These are phyloP conservation scores for Schizothorax lantsangensis DNA, from an alignment of 2,797 vertebrate genomes.

Conservation along the genomic window DNA sequence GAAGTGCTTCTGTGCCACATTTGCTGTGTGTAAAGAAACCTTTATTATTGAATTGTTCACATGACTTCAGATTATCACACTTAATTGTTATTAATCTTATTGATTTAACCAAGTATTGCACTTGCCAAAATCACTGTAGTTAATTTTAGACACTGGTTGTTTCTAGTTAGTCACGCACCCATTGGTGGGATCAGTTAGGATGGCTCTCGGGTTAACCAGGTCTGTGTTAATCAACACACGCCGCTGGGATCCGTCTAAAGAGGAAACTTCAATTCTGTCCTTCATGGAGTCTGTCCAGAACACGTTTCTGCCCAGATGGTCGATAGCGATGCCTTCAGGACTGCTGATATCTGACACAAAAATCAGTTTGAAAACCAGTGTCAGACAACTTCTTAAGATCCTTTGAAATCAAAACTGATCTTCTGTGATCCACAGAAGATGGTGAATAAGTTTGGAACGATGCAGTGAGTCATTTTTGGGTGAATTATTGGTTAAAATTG, in stretches of 20 bases:
- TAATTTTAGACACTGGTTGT: background rate
- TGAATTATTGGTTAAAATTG: background rate
- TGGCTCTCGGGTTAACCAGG: slow-evolving; percentile 91
- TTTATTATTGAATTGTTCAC: background rate
- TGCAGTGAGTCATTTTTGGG: background rate
- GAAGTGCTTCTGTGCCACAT: background rate
- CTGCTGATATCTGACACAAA: slow-evolving; percentile 83
- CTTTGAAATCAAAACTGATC: background rate
- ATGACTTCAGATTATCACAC: background rate
- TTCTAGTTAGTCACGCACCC: slow-evolving; percentile 76
- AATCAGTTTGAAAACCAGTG: background rate
- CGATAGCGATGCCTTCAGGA: slow-evolving; percentile 91
- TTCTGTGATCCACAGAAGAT: background rate
- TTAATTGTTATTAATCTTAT: background rate
- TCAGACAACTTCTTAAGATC: background rate
- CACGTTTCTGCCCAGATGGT: slow-evolving; percentile 89
- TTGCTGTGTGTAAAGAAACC: background rate
- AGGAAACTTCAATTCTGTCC: slow-evolving; percentile 90
- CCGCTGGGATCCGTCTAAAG: slow-evolving; percentile 86
- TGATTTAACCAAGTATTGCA: background rate
- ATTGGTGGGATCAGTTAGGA: slow-evolving; percentile 81
- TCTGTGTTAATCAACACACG: slow-evolving; percentile 85
- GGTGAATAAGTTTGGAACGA: background rate
- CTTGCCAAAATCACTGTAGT: background rate
- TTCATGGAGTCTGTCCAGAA: slow-evolving; percentile 95